Conservation (phyloP, 2,113 vertebrate genomes). For the Antidorcas marsupialis region DNA sequence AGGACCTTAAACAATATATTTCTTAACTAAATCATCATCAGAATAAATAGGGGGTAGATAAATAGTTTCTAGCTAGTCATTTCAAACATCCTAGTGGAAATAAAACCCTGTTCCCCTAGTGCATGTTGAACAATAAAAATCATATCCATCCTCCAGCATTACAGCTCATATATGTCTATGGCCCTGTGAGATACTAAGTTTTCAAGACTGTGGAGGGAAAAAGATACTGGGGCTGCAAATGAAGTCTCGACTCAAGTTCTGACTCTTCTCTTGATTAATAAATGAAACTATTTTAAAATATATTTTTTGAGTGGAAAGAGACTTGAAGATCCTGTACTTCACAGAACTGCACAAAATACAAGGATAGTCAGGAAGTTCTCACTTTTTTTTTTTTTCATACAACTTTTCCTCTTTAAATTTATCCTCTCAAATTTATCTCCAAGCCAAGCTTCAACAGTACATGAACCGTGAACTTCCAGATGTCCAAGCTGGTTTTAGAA, state of each 20-base stretch:
- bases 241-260: background rate
- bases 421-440: background rate
- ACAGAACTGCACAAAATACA: background rate
- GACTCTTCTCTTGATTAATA: background rate
- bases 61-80: background rate
- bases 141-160: background rate
- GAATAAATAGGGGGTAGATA: background rate
- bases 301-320: background rate
- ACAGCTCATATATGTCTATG: background rate
- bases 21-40: slow-evolving; percentile 28
- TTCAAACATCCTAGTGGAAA: background rate
- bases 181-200: background rate
- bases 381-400: background rate
- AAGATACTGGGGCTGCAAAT: background rate
- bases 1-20: background rate
- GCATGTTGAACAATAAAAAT: background rate
- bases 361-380: background rate
- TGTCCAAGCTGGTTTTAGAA: background rate
- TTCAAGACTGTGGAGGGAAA: background rate
- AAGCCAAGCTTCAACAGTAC: background rate
- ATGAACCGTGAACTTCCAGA: background rate
- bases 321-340: background rate
- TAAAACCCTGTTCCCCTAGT: background rate
- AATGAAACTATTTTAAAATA: background rate
- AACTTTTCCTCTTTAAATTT: background rate